Conservation (phyloP, 2,888 invertebrate genomes). For the Exephanes ischioxanthus region DNA sequence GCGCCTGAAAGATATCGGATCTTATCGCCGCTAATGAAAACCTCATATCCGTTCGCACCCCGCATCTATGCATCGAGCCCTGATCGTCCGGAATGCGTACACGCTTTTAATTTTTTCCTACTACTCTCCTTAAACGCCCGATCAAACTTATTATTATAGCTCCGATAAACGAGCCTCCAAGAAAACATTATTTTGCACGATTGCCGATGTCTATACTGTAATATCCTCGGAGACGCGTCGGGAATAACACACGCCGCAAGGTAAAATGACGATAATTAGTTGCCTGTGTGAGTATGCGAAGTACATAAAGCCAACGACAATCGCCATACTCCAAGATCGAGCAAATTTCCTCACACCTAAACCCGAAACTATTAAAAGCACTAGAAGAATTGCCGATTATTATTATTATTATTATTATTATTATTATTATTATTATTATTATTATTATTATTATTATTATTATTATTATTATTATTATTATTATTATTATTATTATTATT, state of each 20-base stretch:
- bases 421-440: too few species aligned
- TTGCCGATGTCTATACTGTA: constrained; percentile 2
- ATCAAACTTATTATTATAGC: constrained; percentile 52
- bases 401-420: not conserved
- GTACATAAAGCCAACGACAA: not conserved
- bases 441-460: not conserved
- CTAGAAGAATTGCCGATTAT: not conserved
- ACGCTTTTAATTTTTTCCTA: not conserved
- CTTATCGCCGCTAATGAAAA: constrained; percentile 9
- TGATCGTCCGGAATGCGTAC: not conserved
- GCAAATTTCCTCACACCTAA: constrained; percentile 28
- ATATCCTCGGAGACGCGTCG: constrained; percentile 13
- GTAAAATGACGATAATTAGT: not conserved
- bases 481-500: too few species aligned
- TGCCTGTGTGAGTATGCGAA: too few species aligned
- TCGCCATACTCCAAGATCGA: constrained; percentile 47
- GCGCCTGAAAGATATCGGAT: not conserved
- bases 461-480: too few species aligned
- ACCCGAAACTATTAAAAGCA: not conserved
- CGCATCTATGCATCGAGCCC: constrained; percentile 19
- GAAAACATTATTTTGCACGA: constrained; percentile 21
- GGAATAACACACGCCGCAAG: constrained; percentile 4
- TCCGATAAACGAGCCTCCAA: constrained; percentile 32
- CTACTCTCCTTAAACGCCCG: constrained; percentile 44
- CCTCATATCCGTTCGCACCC: not conserved